These are phyloP conservation scores for Zootermopsis nevadensis DNA, from an alignment of 2,888 invertebrate species.

Conservation along the genomic window DNA sequence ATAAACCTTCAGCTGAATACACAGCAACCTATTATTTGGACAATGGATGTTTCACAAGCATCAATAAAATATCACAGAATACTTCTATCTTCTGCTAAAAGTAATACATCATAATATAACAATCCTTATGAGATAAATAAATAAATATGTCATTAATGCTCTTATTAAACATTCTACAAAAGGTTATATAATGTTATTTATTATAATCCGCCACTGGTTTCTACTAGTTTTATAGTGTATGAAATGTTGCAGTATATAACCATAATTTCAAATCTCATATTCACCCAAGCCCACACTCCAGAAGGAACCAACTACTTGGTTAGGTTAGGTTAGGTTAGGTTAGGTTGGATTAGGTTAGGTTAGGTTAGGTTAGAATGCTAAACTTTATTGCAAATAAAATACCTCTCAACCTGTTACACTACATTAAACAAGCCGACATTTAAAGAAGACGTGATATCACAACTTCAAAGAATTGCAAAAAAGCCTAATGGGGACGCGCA, in stretches of 20 bases:
- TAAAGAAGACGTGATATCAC: neutral
- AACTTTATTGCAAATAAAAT: conserved; percentile 21
- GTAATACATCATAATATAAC: conserved; percentile 7
- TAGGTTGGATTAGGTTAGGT: neutral
- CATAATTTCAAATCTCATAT: neutral
- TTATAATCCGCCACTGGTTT: neutral
- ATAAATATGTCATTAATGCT: neutral
- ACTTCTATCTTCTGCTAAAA: neutral
- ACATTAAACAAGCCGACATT: conserved; percentile 4
- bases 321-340: neutral
- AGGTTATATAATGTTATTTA: neutral
- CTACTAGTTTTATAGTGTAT: conserved; percentile 2
- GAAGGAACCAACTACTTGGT: neutral
- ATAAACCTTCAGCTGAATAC: neutral
- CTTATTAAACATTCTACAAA: neutral
- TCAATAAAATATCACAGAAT: conserved; percentile 4
- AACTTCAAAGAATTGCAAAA: neutral
- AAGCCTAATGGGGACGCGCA: neutral
- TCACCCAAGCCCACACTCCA: conserved; percentile 1
- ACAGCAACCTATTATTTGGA: neutral
- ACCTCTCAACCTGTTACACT: conserved; percentile 14
- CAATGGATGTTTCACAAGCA: neutral
- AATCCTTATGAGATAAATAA: neutral
- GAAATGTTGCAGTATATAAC: neutral
- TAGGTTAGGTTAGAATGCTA: neutral